Evolutionary conservation across 2,888 invertebrate genomes (phyloP).

Genomic region (Megastigmus dorsalis): DNA sequence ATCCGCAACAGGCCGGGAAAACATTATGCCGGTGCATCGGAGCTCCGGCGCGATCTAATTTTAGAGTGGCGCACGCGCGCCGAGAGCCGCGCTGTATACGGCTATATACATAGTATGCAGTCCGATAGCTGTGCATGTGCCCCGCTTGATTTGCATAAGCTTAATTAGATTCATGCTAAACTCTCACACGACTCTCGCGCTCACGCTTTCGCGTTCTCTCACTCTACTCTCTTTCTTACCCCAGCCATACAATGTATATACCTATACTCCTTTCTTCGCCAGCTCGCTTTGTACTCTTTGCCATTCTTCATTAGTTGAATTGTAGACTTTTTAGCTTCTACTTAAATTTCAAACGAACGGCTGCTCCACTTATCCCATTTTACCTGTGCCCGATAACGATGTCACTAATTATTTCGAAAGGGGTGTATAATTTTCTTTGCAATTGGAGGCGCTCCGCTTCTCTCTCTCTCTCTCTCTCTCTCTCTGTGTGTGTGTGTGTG

Average conservation of each 20-base stretch:
- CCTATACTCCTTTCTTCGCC: neutral
- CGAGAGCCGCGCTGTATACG: too few species aligned
- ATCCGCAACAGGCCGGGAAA: too few species aligned
- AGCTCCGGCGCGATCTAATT: slow-evolving; percentile 25
- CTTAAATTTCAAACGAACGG: slow-evolving; percentile 36
- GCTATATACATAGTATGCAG: too few species aligned
- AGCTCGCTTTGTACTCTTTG: slow-evolving; percentile 20
- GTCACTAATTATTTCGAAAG: slow-evolving; percentile 38
- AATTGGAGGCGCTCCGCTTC: too few species aligned
- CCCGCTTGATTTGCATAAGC: slow-evolving; percentile 21
- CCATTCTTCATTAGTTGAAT: slow-evolving; percentile 43
- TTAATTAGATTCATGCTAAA: slow-evolving; percentile 41
- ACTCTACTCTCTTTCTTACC: slow-evolving; percentile 1
- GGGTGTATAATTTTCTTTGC: slow-evolving; percentile 1
- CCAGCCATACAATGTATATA: too few species aligned
- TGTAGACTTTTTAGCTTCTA: neutral
- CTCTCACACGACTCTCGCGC: slow-evolving; percentile 12
- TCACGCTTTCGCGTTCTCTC: slow-evolving; percentile 3
- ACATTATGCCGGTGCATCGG: too few species aligned
- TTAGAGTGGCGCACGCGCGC: neutral
- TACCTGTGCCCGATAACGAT: slow-evolving; percentile 34
- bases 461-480: too few species aligned
- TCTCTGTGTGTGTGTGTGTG: too few species aligned
- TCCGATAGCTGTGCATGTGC: too few species aligned
- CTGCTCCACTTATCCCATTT: slow-evolving; percentile 36